Conservation (phyloP, 2,888 invertebrate genomes). For the Molanna angustata region DNA sequence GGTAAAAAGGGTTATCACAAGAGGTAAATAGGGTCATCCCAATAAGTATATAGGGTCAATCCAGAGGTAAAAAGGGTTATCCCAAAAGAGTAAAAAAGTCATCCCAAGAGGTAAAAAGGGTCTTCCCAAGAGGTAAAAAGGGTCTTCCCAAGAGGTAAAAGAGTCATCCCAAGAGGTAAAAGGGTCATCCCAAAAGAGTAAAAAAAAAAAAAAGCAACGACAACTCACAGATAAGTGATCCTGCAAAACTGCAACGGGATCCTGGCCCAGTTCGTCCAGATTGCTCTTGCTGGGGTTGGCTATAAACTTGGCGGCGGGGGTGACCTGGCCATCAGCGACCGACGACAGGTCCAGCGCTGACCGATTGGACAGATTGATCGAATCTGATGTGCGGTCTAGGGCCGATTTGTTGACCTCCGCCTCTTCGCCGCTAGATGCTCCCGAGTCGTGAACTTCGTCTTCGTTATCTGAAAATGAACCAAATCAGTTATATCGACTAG, state of each 20-base stretch:
- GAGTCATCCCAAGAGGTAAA: no score
- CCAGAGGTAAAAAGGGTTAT: no score
- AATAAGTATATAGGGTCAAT: no score
- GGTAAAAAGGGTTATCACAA: no score
- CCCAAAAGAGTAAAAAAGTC: no score
- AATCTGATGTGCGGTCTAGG: neutral
- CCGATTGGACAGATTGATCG: neutral
- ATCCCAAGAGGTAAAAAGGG: no score
- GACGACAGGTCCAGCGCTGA: conserved; percentile 2
- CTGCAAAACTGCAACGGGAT: conserved; percentile 43
- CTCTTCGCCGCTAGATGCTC: conserved; percentile 31
- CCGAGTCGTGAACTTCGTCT: conserved; percentile 8
- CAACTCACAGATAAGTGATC: conserved; percentile 43
- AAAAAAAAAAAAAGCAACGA: neutral
- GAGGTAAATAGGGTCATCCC: no score
- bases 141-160: no score
- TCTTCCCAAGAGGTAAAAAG: no score
- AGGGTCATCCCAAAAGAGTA: no score
- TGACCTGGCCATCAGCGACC: neutral
- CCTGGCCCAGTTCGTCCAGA: conserved; percentile 39
- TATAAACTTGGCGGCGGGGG: conserved; percentile 43
- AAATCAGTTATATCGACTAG: no score
- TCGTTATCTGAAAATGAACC: no score
- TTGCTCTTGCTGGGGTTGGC: conserved; percentile 42
- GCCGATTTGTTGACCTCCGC: conserved; percentile 34